Evolutionary conservation across 37 sponge, comb jelly and placozoan species (phyloP), one percentile per base, ranked within the genome.

Genomic region (Bolinopsis microptera): DNA sequence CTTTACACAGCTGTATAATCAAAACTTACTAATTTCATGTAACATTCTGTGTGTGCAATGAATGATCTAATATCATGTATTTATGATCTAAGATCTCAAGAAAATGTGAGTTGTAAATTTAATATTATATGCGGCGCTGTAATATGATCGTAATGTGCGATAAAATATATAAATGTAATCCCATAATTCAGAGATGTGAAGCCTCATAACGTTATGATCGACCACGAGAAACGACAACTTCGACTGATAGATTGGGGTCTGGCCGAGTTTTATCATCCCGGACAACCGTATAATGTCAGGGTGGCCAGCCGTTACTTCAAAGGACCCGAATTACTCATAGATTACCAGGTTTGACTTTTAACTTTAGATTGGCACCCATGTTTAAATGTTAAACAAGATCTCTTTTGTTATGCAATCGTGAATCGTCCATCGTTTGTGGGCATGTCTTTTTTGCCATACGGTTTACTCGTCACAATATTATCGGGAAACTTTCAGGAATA

Each of bases 141-240:
- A n/a, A n/a, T n/a, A n/a, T n/a, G n/a, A n/a, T n/a, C n/a, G n/a
- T n/a, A n/a, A n/a, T n/a, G n/a, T n/a, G n/a, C n/a, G n/a, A n/a
- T n/a, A n/a, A n/a, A n/a, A n/a, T n/a, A n/a, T n/a, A n/a, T n/a
- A 48, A 18, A 48, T 48, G 61, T 48, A 48, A 48, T 48, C 13
- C 61, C 5, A 30, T 72, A 28, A 30, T n/a, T 26, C 90, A 86
- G 99, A 90, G 99, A 99, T 69, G 99, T 99, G 38, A 99, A 99
- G 77, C 99, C 99, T 22, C 99, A 99, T 95, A 99, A 99, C 39
- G 99, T 99, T 61, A 99, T 99, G 99, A 99, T 99, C 13, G 99
- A 99, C 76, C 98, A 99, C 76, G 96, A 97, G 82, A 94, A 96
- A 69, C 95, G 97, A 69, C 94, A 97, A 95, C 95, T 97, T 5